These are phyloP conservation scores for Polyergus mexicanus DNA, from an alignment of 1,140 invertebrate species.

Conservation along the genomic window DNA sequence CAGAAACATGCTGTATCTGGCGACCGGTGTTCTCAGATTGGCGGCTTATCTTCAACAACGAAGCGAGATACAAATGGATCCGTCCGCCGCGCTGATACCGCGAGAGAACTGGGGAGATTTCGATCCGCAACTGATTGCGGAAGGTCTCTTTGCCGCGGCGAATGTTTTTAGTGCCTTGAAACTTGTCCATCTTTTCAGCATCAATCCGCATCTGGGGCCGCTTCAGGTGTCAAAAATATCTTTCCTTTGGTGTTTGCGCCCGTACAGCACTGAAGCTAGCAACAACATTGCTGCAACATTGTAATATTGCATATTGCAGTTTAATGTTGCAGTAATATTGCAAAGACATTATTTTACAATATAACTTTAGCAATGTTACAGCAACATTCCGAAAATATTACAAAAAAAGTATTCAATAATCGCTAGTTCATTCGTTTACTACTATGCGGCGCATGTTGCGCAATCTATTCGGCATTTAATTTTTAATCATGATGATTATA, in stretches of 20 bases:
- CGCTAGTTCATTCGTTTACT: too few relatives aligned
- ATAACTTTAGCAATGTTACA: too few relatives aligned
- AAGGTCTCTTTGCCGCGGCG: conserved; percentile 97
- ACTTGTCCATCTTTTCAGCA: conserved; percentile 95
- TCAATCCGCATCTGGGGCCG: conserved; percentile 96
- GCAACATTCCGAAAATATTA: too few relatives aligned
- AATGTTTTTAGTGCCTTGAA: conserved; percentile 96
- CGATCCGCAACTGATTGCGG: conserved; percentile 97
- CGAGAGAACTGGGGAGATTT: conserved; percentile 96
- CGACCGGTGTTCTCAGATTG: conserved; percentile 91
- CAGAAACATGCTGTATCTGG: conserved; percentile 94
- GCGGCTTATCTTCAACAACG: conserved; percentile 93
- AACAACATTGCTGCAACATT: too few relatives aligned
- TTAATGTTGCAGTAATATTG: too few relatives aligned
- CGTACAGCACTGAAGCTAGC: too few relatives aligned
- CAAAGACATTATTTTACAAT: too few relatives aligned
- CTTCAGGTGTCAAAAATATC: conserved; percentile 84
- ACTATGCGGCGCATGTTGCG: too few relatives aligned
- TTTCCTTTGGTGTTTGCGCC: neutral
- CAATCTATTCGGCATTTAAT: too few relatives aligned
- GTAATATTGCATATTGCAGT: too few relatives aligned
- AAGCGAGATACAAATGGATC: conserved; percentile 89
- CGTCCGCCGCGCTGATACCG: conserved; percentile 90
- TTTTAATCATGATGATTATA: too few relatives aligned
- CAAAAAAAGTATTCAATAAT: too few relatives aligned